Conservation (phyloP, 2,113 vertebrate genomes). For the Diadophis punctatus region DNA sequence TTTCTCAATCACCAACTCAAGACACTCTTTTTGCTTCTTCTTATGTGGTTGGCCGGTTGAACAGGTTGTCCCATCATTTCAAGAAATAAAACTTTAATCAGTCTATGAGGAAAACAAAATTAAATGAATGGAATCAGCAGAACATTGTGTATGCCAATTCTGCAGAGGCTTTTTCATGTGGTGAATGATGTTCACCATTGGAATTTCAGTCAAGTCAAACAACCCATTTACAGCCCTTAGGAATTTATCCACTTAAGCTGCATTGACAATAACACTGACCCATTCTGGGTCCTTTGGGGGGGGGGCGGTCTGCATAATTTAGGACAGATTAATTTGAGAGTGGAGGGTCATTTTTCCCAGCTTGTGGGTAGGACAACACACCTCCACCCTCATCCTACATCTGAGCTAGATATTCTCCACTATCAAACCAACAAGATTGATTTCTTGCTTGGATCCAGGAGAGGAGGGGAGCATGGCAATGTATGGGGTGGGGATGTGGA, state of each 20-base stretch:
- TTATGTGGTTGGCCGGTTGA: not conserved
- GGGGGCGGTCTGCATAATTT: not conserved
- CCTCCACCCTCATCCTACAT: not conserved
- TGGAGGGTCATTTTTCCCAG: not conserved
- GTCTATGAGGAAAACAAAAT: not conserved
- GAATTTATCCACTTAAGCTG: not conserved
- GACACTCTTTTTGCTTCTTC: not conserved
- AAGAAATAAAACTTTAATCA: not conserved
- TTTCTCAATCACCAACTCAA: not conserved
- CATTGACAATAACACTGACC: not conserved
- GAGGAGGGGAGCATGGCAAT: not conserved
- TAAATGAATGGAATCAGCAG: not conserved
- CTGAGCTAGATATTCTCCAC: not conserved
- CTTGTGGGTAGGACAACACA: not conserved
- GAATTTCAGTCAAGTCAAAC: not conserved
- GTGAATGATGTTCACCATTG: not conserved
- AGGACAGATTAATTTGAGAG: not conserved
- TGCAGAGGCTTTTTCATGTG: not conserved
- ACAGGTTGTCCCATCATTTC: not conserved
- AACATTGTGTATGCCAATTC: not conserved
- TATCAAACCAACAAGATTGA: not conserved
- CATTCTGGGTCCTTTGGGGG: not conserved
- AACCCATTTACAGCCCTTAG: not conserved
- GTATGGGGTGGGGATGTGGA: not conserved
- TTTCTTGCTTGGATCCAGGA: not conserved